phyloP scores from a whole-genome alignment of 1,140 invertebrate species.

The Lepidurus couesii region DNA sequence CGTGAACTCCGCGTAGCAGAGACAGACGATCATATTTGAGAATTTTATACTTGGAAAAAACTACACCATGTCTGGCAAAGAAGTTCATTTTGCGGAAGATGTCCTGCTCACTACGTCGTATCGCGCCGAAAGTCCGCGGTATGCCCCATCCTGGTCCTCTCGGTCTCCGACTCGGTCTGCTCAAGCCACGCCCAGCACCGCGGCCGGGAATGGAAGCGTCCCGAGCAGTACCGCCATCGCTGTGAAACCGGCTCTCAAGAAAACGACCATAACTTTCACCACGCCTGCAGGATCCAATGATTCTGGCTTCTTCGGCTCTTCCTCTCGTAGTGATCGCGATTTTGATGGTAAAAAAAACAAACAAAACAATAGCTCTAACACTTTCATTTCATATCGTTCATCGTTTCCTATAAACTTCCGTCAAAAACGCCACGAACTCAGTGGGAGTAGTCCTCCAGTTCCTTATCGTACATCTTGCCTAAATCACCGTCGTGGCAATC shows the following conservation, averaged over 20 bases:
- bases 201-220: background rate
- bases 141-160: background rate
- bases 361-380: background rate
- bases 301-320: constrained; percentile 32
- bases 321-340: constrained; percentile 26
- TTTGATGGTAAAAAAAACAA: background rate
- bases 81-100: constrained; percentile 19
- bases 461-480: background rate
- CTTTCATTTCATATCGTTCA: background rate
- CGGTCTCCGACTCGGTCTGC: constrained; percentile 15
- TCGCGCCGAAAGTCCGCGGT: constrained; percentile 8
- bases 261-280: constrained; percentile 20
- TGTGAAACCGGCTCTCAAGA: constrained; percentile 31
- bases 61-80: background rate
- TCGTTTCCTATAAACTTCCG: background rate
- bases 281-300: constrained; percentile 32
- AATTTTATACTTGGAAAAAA: background rate
- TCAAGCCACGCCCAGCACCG: constrained; percentile 23
- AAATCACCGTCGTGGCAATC: background rate
- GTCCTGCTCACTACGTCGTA: background rate
- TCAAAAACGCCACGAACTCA: background rate
- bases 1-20: background rate
- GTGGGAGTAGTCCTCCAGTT: background rate
- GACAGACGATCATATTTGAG: background rate
- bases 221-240: background rate